These are phyloP conservation scores for Limosa lapponica DNA, from an alignment of 2,797 vertebrate genomes.

Conservation along the genomic window DNA sequence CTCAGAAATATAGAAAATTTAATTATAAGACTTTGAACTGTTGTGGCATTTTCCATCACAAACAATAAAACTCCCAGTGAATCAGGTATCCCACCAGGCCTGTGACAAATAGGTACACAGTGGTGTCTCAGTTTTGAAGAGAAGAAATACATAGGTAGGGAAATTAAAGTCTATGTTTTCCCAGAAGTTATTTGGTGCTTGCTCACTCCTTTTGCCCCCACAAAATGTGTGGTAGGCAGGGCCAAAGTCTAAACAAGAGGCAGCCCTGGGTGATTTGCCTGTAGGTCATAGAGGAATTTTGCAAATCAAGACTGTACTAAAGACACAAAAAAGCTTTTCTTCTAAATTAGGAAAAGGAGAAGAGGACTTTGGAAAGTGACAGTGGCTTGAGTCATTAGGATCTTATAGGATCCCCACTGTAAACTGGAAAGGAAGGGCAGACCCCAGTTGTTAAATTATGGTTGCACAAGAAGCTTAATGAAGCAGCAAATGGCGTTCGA, in stretches of 20 bases:
- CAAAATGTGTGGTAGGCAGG: not conserved
- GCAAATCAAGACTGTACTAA: not conserved
- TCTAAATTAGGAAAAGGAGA: not conserved
- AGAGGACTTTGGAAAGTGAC: not conserved
- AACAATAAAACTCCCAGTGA: slow-evolving; percentile 36
- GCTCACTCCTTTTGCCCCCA: not conserved
- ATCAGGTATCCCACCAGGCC: slow-evolving; percentile 36
- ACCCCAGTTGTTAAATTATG: not conserved
- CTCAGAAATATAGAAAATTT: slow-evolving; percentile 51
- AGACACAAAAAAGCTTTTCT: not conserved
- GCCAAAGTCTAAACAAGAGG: not conserved
- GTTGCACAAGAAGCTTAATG: not conserved
- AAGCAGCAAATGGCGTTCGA: not conserved
- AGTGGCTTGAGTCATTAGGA: not conserved
- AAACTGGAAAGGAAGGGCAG: not conserved
- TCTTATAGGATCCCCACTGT: not conserved
- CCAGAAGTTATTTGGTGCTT: not conserved
- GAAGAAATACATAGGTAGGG: not conserved
- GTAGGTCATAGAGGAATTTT: not conserved
- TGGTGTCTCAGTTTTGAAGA: slow-evolving; percentile 10
- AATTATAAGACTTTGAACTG: slow-evolving; percentile 46
- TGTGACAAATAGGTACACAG: slow-evolving; percentile 9
- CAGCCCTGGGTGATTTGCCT: not conserved
- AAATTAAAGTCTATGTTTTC: not conserved
- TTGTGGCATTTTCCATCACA: slow-evolving; percentile 19